Percentiles rank a stretch among this genome's conserved stretches.
These are phyloP conservation scores for Dendrolimus kikuchii DNA, from an alignment of 1,140 invertebrate genomes.

Conservation along the genomic window DNA sequence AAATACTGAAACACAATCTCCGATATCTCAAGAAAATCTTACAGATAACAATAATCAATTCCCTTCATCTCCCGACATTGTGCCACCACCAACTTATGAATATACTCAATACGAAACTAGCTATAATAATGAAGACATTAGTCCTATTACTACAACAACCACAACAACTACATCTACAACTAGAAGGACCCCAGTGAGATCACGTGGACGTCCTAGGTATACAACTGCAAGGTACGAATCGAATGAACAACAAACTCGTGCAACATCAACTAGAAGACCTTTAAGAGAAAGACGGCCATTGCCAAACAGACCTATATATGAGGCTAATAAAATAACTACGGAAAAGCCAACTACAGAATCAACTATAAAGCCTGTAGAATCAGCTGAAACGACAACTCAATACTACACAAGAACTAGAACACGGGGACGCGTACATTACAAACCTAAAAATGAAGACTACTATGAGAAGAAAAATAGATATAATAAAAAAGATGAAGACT, in stretches of 20 bases:
- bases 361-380: constrained; percentile 48
- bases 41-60: constrained; percentile 21
- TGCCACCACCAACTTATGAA: constrained; percentile 23
- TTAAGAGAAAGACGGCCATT: constrained; percentile 63
- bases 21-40: constrained; percentile 20
- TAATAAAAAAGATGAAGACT: constrained; percentile 45
- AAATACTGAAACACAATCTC: constrained; percentile 20
- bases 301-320: constrained; percentile 48
- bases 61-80: constrained; percentile 17
- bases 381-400: constrained; percentile 49
- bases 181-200: constrained; percentile 54
- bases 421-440: constrained; percentile 59
- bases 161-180: constrained; percentile 50
- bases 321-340: constrained; percentile 62
- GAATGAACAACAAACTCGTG: constrained; percentile 49
- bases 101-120: constrained; percentile 43
- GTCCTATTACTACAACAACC: constrained; percentile 31
- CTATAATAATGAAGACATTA: constrained; percentile 27
- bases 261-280: constrained; percentile 57
- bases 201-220: constrained; percentile 54
- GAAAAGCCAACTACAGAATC: constrained; percentile 60
- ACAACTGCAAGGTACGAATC: constrained; percentile 46
- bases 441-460: constrained; percentile 45
- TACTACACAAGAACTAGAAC: constrained; percentile 37
- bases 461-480: constrained; percentile 50